These are phyloP conservation scores for Lasioglossum zephyrum DNA, from an alignment of 2,888 invertebrate genomes.

Conservation along the genomic window DNA sequence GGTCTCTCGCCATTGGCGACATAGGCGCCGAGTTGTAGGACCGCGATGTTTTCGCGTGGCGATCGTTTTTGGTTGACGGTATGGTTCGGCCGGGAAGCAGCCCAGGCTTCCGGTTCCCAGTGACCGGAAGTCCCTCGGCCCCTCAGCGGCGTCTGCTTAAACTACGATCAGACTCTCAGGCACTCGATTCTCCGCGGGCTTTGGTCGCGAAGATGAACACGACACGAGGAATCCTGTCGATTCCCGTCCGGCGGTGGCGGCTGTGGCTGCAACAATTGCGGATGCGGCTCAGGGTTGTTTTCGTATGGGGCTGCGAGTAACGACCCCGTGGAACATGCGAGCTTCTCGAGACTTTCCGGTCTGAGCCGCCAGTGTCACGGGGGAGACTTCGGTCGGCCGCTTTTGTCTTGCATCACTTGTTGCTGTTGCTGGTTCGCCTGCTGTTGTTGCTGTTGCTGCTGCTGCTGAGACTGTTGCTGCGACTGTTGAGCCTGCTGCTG, in stretches of 20 bases:
- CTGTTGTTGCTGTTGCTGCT: conserved; percentile 68
- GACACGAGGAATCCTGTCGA: conserved; percentile 63
- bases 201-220: conserved; percentile 68
- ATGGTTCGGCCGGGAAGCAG: neutral
- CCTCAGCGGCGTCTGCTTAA: conserved; percentile 48
- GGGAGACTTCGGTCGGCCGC: conserved; percentile 82
- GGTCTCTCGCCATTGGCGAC: conserved; percentile 13
- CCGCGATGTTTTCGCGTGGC: neutral
- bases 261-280: neutral
- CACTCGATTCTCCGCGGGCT: conserved; percentile 71
- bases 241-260: conserved; percentile 51
- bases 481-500: conserved; percentile 74
- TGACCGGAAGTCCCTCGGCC: conserved; percentile 38
- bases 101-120: conserved; percentile 7
- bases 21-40: neutral
- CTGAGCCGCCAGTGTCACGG: conserved; percentile 82
- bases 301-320: conserved; percentile 62
- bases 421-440: conserved; percentile 76
- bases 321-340: conserved; percentile 68
- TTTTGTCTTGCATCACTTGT: conserved; percentile 83
- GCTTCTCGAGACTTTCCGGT: conserved; percentile 66
- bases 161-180: conserved; percentile 71
- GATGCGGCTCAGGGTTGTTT: conserved; percentile 51
- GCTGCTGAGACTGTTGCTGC: conserved; percentile 70
- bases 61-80: conserved; percentile 14